Base-by-base conservation (phyloP, 2,113 vertebrate genomes). In the Lamprotornis superbus region DNA sequence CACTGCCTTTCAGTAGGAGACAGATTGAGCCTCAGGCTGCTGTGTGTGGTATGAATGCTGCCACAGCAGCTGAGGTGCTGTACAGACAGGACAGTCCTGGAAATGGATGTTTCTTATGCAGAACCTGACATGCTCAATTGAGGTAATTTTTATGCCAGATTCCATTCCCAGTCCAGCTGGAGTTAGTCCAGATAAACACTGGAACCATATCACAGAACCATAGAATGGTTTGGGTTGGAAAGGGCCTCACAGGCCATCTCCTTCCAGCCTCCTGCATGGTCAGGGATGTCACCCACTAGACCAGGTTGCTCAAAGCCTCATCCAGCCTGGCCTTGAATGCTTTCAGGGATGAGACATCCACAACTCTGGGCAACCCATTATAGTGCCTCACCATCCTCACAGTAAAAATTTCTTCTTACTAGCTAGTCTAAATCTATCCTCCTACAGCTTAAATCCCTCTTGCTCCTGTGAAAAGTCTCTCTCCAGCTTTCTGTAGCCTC, bases 21-120 rank as follows among this genome's bases (percentile, higher is more conserved):
- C 28, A 50, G 44, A 17, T 68, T 42, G 61, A 75, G 16, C 24
- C 47, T 21, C 28, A 12, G 73, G 69, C 25, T 84, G 13, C 33
- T 10, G 17, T 9, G 1, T 2, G 3, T 21, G 22, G 18, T 44
- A 3, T 1, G 33, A 35, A 25, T 2, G 2, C 8, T 75, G 28
- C 46, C 47, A 40, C 39, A 59, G 78, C 52, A 40, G 52, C 73
- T 49, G 50, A 53, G 55, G 31, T n/a, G 46, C 70, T 56, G 64
- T 15, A 2, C 31, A 44, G 23, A 14, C 27, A 18, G 2, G 9
- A 11, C 30, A 64, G 14, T 3, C 33, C 75, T 73, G 44, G n/a
- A 76, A 85, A 52, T 5, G 23, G 6, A 49, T 16, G 9, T 22
- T 85, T 46, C 55, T 79, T 31, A 14, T 10, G 35, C 28, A 37